Evolutionary conservation across 2,797 vertebrate genomes (phyloP).

Genomic region (Tragopan temminckii): DNA sequence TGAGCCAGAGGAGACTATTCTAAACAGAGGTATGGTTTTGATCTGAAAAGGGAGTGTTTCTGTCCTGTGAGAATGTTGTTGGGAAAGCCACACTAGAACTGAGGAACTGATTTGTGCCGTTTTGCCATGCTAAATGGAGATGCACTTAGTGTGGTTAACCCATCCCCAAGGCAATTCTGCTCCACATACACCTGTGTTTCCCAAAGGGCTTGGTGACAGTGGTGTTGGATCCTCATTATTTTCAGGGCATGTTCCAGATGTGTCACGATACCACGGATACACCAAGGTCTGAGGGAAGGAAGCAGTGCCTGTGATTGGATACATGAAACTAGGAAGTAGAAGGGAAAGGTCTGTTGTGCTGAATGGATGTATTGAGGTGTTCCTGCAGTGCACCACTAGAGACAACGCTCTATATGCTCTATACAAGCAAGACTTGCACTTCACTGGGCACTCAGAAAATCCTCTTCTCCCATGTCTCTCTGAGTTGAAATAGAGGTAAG

Average conservation of each 20-base stretch:
- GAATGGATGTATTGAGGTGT: not conserved
- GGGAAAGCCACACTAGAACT: not conserved
- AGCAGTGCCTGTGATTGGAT: accelerated
- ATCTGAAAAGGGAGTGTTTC: not conserved
- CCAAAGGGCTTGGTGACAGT: not conserved
- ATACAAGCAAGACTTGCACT: not conserved
- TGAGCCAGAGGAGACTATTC: not conserved
- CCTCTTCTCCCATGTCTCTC: not conserved
- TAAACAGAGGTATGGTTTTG: not conserved
- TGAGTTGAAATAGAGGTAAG: not conserved
- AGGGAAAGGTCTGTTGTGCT: not conserved
- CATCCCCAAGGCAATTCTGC: not conserved
- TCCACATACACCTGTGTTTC: not conserved
- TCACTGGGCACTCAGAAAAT: not conserved
- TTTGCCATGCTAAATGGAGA: not conserved
- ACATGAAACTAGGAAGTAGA: not conserved
- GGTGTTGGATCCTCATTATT: not conserved
- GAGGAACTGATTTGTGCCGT: not conserved
- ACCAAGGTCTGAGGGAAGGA: not conserved
- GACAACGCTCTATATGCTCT: accelerated
- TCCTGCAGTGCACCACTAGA: not conserved
- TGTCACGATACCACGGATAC: accelerated
- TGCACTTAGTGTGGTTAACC: not conserved
- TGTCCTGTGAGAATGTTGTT: not conserved
- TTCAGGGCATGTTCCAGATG: not conserved